Evolutionary conservation across 2,797 vertebrate genomes (phyloP), one percentile per base, ranked within the genome.

Genomic region (Harpagifer antarcticus): DNA sequence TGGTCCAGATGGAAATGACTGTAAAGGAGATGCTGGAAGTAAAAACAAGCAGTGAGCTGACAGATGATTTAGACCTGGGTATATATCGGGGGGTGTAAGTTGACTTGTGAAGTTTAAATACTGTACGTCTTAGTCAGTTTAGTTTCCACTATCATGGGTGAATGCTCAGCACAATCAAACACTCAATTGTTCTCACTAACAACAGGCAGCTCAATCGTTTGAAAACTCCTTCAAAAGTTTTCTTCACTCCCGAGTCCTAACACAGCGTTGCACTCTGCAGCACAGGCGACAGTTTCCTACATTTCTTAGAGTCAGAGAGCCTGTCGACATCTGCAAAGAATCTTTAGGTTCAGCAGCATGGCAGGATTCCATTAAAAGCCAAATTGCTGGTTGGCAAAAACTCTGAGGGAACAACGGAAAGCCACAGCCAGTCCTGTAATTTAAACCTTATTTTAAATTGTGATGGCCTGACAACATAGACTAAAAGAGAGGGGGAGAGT

Each of bases 331-430:
- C 94, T 99, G 97, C 95, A 97, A 97, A 97, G 96, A 96, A 97
- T 98, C 97, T 98, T 96, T 95, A 96, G 3, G 91, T 96, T 96
- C 94, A 96, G 96, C 94, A 96, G 96, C 97, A 97, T 97, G 96
- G 96, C 97, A 97, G 96, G 96, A 96, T 96, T 98, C 97, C 97
- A 99, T 98, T 98, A 98, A 97, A 91, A 90, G 96, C 96, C 91
- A 98, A 98, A 99, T 98, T 98, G 97, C 95, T 95, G 97, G 96
- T 97, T 98, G 97, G 97, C 97, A 97, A 95, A 97, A 96, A 96
- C 95, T 97, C 97, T 97, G 95, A 97, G 94, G 96, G 96, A 96
- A 97, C 96, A 96, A 96, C 95, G 93, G 95, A 96, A 96, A 97
- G 96, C 96, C 97, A 96, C 95, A 97, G 96, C 94, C 95, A 96